Conservation (phyloP, 2,888 invertebrate genomes). For the Colostygia pectinataria region DNA sequence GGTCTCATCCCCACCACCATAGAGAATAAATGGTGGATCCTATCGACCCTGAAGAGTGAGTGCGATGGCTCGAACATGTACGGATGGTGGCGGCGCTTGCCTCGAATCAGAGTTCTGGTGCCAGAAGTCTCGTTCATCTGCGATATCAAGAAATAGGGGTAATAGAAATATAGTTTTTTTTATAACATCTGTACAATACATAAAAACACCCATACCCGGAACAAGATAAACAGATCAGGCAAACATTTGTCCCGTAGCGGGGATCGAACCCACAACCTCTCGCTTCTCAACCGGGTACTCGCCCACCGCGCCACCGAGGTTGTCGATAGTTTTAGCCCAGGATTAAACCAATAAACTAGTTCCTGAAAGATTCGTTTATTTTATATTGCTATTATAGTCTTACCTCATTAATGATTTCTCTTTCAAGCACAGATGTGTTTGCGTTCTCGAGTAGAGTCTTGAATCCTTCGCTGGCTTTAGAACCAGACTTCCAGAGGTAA, state of each 20-base stretch:
- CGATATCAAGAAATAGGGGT: background rate
- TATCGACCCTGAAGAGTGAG: slow-evolving; percentile 68
- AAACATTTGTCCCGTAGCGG: no score
- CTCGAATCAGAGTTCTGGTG: slow-evolving; percentile 68
- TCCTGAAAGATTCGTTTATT: no score
- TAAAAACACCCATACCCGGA: no score
- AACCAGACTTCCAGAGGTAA: slow-evolving; percentile 59
- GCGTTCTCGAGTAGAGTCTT: slow-evolving; percentile 56
- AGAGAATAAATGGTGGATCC: slow-evolving; percentile 69
- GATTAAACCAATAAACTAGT: no score
- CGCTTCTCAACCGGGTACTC: no score
- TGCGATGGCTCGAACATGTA: slow-evolving; percentile 68
- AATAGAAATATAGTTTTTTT: no score
- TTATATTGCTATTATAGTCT: slow-evolving; percentile 23
- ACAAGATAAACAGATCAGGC: no score
- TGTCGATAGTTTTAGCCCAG: no score
- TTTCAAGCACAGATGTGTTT: slow-evolving; percentile 52
- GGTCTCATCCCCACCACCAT: slow-evolving; percentile 68
- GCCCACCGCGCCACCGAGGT: no score
- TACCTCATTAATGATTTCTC: slow-evolving; percentile 60
- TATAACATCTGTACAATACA: no score
- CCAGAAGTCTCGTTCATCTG: slow-evolving; percentile 58
- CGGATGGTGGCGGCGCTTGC: slow-evolving; percentile 67
- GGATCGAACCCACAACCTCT: no score
- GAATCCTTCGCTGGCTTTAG: slow-evolving; percentile 53